Conservation (phyloP, 2,888 invertebrate species). For the Pollenia labialis region DNA sequence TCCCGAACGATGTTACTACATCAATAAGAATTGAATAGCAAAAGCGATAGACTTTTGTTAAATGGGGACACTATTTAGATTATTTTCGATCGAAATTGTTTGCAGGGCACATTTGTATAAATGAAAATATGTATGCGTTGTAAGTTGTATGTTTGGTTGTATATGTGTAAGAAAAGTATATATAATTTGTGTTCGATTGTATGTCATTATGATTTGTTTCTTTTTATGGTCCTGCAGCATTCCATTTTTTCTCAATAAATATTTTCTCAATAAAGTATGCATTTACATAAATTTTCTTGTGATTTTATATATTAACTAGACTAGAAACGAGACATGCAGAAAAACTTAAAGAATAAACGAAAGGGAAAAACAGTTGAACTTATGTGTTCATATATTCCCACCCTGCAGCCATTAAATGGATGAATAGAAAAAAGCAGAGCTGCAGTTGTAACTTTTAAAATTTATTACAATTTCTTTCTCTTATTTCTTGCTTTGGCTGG, state of each 20-base stretch:
- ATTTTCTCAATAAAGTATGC: conserved; percentile 48
- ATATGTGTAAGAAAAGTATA: not conserved
- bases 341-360: not conserved
- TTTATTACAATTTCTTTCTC: conserved; percentile 37
- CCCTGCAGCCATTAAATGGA: conserved; percentile 3
- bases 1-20: too few species aligned
- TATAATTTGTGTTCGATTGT: conserved; percentile 22
- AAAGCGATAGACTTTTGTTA: too few species aligned
- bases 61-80: too few species aligned
- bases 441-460: conserved; percentile 58
- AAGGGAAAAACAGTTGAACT: not conserved
- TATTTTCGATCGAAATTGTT: too few species aligned
- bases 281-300: conserved; percentile 62
- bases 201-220: conserved; percentile 53
- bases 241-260: not conserved
- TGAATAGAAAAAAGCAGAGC: conserved; percentile 1
- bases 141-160: too few species aligned
- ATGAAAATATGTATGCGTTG: too few species aligned
- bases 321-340: not conserved
- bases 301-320: conserved; percentile 42
- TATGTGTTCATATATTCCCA: conserved; percentile 28
- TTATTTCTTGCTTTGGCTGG: not conserved
- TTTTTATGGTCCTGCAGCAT: conserved; percentile 21
- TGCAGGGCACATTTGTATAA: too few species aligned
- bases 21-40: too few species aligned